Conservation (phyloP, 2,113 vertebrate genomes). For the Pedionomus torquatus region DNA sequence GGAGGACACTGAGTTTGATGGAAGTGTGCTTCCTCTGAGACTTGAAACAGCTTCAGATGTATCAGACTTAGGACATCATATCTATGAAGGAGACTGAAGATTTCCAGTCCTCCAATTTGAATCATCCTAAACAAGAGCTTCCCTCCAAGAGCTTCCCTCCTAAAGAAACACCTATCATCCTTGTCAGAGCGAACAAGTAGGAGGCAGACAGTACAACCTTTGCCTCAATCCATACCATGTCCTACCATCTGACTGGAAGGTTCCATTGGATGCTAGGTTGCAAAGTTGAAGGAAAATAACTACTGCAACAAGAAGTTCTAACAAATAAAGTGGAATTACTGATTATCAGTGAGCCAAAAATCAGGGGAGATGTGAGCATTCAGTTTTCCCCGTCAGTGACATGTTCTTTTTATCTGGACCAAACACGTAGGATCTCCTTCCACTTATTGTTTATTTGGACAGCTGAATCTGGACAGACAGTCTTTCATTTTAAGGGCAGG, state of each 20-base stretch:
- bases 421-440: not conserved
- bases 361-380: not conserved
- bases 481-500: not conserved
- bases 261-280: not conserved
- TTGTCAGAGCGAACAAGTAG: not conserved
- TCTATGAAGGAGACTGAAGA: not conserved
- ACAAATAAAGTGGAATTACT: not conserved
- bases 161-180: not conserved
- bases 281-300: not conserved
- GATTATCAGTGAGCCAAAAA: not conserved
- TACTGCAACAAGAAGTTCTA: not conserved
- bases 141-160: not conserved
- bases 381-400: not conserved
- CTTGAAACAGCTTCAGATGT: not conserved
- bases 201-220: not conserved
- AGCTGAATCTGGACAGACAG: not conserved
- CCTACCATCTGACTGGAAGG: not conserved
- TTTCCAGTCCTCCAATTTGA: not conserved
- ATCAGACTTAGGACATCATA: rapidly evolving
- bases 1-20: not conserved
- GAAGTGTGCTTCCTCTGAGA: not conserved
- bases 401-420: not conserved
- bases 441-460: not conserved
- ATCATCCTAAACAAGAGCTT: not conserved
- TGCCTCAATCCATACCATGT: not conserved